Evolutionary conservation across 2,888 invertebrate genomes (phyloP).

Genomic region (Theretra japonica): DNA sequence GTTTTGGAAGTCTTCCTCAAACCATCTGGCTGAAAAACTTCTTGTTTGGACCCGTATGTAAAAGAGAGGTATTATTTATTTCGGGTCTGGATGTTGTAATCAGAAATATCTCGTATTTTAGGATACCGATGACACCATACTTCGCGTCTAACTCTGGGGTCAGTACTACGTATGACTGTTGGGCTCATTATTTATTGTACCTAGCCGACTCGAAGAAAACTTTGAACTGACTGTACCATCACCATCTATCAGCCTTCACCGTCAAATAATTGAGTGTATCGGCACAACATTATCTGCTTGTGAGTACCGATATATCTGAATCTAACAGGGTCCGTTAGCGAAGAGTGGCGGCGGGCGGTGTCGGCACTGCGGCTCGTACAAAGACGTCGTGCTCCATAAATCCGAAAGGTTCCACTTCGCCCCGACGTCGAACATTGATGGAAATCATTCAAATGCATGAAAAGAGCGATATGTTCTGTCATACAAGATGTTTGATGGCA

Average conservation of each 20-base stretch:
- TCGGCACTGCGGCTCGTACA: conserved; percentile 65
- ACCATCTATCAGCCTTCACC: conserved; percentile 4
- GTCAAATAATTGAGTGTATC: conserved; percentile 39
- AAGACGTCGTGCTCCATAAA: conserved; percentile 79
- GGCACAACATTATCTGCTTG: conserved; percentile 40
- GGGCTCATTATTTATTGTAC: no score
- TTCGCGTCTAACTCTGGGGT: no score
- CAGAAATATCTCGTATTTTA: no score
- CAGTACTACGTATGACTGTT: no score
- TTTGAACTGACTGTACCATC: neutral
- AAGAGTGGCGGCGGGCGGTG: conserved; percentile 63
- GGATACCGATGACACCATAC: no score
- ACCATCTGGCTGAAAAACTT: no score
- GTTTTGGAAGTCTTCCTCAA: no score
- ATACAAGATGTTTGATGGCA: conserved; percentile 14
- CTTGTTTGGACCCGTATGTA: no score
- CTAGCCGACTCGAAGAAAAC: neutral
- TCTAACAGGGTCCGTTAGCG: conserved; percentile 59
- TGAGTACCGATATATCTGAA: conserved; percentile 55
- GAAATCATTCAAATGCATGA: conserved; percentile 25
- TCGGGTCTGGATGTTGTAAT: no score
- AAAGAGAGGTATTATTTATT: no score
- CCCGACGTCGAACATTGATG: conserved; percentile 16
- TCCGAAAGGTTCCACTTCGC: conserved; percentile 64
- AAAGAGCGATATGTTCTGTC: conserved; percentile 16